Percentiles rank a stretch among this genome's conserved stretches.
Evolutionary conservation across 2,888 invertebrate genomes (phyloP).

Genomic region (Heliconius cydno): DNA sequence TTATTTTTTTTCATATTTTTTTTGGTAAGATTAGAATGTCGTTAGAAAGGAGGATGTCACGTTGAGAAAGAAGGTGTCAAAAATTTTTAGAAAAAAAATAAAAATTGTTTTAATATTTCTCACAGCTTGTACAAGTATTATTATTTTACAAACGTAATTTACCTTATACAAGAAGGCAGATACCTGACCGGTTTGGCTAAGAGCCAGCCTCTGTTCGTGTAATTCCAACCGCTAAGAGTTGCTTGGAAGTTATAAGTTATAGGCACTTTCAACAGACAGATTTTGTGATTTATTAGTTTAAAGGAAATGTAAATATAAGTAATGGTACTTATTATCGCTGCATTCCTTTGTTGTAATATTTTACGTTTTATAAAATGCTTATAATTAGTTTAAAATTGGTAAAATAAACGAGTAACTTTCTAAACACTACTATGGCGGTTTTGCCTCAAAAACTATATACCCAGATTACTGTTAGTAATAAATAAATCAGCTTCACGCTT

Average conservation of each 20-base stretch:
- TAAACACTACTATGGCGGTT: too few species aligned
- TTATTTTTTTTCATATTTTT: neutral
- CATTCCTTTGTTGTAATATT: neutral
- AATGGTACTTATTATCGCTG: neutral
- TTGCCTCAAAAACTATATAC: too few species aligned
- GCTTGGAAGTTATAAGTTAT: conserved; percentile 28
- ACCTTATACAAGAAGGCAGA: conserved; percentile 9
- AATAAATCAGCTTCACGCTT: too few species aligned
- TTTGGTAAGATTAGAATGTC: neutral
- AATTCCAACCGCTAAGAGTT: conserved; percentile 28
- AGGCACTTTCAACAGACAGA: conserved; percentile 27
- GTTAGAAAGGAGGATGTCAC: too few species aligned
- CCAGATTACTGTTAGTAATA: too few species aligned
- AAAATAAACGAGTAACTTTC: neutral
- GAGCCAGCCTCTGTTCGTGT: conserved; percentile 34
- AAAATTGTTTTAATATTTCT: neutral
- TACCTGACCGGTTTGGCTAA: conserved; percentile 33
- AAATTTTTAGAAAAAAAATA: too few species aligned
- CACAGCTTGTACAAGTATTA: neutral
- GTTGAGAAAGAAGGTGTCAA: too few species aligned
- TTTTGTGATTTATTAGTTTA: conserved; percentile 20
- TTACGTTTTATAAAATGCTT: neutral
- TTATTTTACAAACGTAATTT: conserved; percentile 19
- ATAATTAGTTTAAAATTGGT: too few species aligned
- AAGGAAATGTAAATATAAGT: neutral